Evolutionary conservation across 2,113 vertebrate species (phyloP).

Genomic region (Pantherophis guttatus): DNA sequence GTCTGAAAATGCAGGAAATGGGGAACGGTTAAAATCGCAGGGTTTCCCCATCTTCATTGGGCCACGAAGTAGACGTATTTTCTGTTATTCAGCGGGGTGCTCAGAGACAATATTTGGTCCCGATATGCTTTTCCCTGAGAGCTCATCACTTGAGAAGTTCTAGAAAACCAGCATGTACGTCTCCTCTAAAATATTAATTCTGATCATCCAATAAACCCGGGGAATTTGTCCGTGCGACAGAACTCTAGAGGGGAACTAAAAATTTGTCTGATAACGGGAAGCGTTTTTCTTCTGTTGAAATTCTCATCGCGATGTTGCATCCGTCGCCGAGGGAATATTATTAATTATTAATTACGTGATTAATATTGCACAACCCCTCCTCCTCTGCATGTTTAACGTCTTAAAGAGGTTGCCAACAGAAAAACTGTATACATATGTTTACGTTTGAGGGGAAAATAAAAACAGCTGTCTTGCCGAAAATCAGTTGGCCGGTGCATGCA

Average conservation of each 20-base stretch:
- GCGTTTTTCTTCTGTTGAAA: neutral
- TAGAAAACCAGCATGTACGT: neutral
- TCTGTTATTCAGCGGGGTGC: neutral
- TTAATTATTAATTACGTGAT: neutral
- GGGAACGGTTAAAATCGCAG: neutral
- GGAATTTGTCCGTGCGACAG: too few species aligned
- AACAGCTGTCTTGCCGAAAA: neutral
- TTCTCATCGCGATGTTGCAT: neutral
- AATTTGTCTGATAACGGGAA: neutral
- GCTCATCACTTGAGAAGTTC: neutral
- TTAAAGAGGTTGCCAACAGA: slow-evolving; percentile 12
- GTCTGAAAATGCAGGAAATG: neutral
- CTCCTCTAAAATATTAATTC: neutral
- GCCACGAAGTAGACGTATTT: neutral
- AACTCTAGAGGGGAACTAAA: neutral
- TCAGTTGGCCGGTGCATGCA: too few species aligned
- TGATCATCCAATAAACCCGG: neutral
- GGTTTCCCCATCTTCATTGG: neutral
- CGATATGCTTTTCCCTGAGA: neutral
- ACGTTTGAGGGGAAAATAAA: neutral
- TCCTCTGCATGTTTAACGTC: slow-evolving; percentile 18
- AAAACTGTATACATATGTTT: slow-evolving; percentile 26
- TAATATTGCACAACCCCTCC: slow-evolving; percentile 29
- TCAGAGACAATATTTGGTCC: neutral
- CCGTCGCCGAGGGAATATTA: neutral